A percentile compares a stretch with the other conserved stretches of the same genome.
These are phyloP conservation scores for Zaprionus gabonicus DNA, from an alignment of 1,140 invertebrate species.

Conservation along the genomic window DNA sequence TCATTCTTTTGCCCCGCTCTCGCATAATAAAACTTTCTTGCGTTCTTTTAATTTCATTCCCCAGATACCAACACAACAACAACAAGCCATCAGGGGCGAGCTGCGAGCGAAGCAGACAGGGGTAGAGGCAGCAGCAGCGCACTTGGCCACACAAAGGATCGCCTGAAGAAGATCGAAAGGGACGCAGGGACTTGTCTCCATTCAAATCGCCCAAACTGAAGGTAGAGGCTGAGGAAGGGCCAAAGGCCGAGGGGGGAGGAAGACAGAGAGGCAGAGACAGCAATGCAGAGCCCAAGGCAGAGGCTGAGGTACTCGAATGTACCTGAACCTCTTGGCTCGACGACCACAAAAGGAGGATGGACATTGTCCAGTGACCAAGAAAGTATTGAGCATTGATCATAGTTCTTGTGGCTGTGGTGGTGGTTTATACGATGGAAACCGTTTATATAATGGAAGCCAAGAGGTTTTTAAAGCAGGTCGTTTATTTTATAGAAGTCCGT, in stretches of 20 bases:
- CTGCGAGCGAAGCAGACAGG: conserved; percentile 50
- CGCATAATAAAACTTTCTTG: conserved; percentile 73
- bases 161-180: conserved; percentile 59
- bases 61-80: conserved; percentile 54
- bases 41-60: conserved; percentile 76
- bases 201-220: conserved; percentile 67
- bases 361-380: conserved; percentile 77
- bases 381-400: conserved; percentile 69
- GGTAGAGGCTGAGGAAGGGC: conserved; percentile 33
- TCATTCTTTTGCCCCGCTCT: conserved; percentile 10
- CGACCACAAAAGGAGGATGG: conserved; percentile 63
- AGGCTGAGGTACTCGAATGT: conserved; percentile 65
- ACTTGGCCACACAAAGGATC: conserved; percentile 78
- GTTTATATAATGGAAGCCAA: conserved; percentile 13
- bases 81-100: conserved; percentile 25
- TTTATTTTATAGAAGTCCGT: too few relatives aligned
- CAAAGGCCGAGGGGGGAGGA: background rate
- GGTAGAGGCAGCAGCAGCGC: conserved; percentile 40
- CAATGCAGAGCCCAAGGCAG: background rate
- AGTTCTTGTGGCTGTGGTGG: conserved; percentile 12
- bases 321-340: conserved; percentile 70
- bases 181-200: conserved; percentile 82
- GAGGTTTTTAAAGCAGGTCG: conserved; percentile 4
- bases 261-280: background rate
- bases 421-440: conserved; percentile 17